A percentile compares a stretch with the other conserved stretches of the same genome.
Conservation (phyloP, 2,113 vertebrate species). For the Chaetodon auriga region DNA sequence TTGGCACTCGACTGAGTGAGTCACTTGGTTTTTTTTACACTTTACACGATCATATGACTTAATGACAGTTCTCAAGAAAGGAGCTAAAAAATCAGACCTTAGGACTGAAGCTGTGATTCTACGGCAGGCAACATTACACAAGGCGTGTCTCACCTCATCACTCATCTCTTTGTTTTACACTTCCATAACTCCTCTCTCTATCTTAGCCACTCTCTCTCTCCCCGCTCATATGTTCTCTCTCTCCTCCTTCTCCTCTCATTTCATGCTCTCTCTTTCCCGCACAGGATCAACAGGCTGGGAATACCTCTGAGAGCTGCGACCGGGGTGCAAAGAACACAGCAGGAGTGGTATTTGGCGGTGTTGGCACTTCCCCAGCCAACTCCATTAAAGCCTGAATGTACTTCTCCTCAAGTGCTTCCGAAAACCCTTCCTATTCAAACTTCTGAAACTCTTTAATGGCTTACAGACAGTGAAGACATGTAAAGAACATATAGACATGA, state of each 20-base stretch:
- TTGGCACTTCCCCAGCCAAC: slow-evolving; percentile 64
- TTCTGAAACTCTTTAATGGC: background rate
- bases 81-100: slow-evolving; percentile 45
- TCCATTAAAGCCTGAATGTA: slow-evolving; percentile 51
- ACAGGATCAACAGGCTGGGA: slow-evolving; percentile 75
- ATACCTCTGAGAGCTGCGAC: slow-evolving; percentile 78
- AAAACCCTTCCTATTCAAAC: slow-evolving; percentile 37
- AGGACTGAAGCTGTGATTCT: slow-evolving; percentile 61
- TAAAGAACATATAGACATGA: too few relatives aligned
- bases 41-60: slow-evolving; percentile 64
- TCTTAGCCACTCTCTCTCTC: slow-evolving; percentile 26
- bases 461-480: background rate
- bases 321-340: slow-evolving; percentile 79
- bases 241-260: slow-evolving; percentile 29
- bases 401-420: slow-evolving; percentile 26
- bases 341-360: slow-evolving; percentile 63
- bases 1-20: slow-evolving; percentile 51
- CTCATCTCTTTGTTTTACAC: slow-evolving; percentile 65
- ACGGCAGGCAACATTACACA: slow-evolving; percentile 42
- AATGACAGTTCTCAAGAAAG: slow-evolving; percentile 66
- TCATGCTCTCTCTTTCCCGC: slow-evolving; percentile 57
- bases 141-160: slow-evolving; percentile 66
- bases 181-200: slow-evolving; percentile 26
- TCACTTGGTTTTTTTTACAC: slow-evolving; percentile 67
- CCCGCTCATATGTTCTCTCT: slow-evolving; percentile 62